These are phyloP conservation scores for Drosophila infuscata DNA, from an alignment of 2,888 invertebrate species.

Conservation along the genomic window DNA sequence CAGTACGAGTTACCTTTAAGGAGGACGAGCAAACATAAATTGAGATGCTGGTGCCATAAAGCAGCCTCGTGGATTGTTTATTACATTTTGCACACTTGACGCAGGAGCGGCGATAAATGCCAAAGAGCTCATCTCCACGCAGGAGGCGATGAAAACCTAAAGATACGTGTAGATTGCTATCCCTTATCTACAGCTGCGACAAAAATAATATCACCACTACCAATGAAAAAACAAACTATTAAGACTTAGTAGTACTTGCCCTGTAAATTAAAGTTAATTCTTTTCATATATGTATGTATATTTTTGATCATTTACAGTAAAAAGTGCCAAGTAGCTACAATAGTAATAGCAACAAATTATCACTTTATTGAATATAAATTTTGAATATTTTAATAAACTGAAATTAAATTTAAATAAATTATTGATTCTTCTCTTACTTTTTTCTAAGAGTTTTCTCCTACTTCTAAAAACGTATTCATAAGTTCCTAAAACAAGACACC, in stretches of 20 bases:
- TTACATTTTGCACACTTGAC: conserved; percentile 78
- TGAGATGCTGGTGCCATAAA: conserved; percentile 74
- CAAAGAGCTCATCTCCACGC: conserved; percentile 38
- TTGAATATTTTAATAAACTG: no score
- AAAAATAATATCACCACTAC: neutral
- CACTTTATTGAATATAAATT: neutral
- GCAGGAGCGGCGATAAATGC: conserved; percentile 62
- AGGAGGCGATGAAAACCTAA: conserved; percentile 26
- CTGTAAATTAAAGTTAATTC: neutral
- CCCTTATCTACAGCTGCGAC: neutral
- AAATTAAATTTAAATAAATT: neutral
- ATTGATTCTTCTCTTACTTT: neutral
- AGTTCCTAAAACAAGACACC: neutral
- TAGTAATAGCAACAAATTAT: neutral
- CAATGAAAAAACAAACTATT: neutral
- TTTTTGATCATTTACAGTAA: no score
- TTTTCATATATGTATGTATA: neutral
- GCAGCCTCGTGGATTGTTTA: conserved; percentile 72
- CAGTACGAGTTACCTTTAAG: conserved; percentile 62
- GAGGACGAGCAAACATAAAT: conserved; percentile 65
- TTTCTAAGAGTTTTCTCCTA: neutral
- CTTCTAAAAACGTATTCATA: neutral
- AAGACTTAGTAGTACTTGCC: no score
- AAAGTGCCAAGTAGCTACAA: neutral
- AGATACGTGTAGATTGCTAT: conserved; percentile 25